Conservation (phyloP, 2,113 vertebrate genomes). For the Paedocypris sp. region DNA sequence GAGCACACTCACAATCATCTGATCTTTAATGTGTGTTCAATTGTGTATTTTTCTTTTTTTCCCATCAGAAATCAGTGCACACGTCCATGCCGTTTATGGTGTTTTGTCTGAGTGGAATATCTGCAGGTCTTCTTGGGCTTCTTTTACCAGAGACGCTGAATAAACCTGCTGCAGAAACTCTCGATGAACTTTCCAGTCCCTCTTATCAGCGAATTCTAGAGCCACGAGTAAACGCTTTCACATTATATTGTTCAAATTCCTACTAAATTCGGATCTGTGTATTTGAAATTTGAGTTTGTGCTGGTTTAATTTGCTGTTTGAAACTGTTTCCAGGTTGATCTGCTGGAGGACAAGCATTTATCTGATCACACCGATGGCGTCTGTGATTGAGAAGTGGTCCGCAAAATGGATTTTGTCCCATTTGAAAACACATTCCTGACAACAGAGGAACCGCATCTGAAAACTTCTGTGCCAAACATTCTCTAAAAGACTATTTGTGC, state of each 20-base stretch:
- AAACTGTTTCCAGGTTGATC: background rate
- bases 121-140: conserved; percentile 65
- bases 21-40: background rate
- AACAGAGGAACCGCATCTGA: background rate
- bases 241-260: no score
- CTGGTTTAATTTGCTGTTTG: background rate
- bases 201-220: conserved; percentile 53
- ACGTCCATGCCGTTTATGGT: conserved; percentile 69
- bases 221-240: conserved; percentile 47
- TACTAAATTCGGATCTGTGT: no score
- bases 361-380: background rate
- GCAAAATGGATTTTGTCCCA: background rate
- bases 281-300: no score
- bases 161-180: conserved; percentile 60
- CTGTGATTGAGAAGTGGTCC: background rate
- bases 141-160: conserved; percentile 77
- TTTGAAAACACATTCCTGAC: background rate
- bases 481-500: background rate
- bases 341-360: conserved; percentile 9
- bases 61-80: conserved; percentile 59
- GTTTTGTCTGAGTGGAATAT: conserved; percentile 71
- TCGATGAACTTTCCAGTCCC: conserved; percentile 60
- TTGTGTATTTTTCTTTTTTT: background rate
- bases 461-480: background rate
- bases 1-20: background rate